Conservation (phyloP, 2,113 vertebrate genomes). For the Corvus moneduloides region DNA sequence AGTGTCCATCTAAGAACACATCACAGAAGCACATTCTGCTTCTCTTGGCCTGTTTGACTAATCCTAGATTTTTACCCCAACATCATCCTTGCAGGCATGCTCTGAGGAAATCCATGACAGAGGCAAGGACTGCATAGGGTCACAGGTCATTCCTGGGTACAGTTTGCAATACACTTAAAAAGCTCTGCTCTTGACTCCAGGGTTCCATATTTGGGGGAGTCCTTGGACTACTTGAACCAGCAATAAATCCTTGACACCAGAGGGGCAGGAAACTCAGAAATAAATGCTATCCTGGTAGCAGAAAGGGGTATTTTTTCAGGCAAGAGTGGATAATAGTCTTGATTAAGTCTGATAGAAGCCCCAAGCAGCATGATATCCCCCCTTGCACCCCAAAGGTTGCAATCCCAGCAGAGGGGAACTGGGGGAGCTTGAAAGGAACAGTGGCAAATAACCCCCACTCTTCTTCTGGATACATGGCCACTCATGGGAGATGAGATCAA, state of each 20-base stretch:
- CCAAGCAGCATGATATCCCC: neutral
- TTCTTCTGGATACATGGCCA: neutral
- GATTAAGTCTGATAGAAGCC: neutral
- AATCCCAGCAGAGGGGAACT: neutral
- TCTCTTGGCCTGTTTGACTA: neutral
- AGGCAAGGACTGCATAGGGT: neutral
- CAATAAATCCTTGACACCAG: neutral
- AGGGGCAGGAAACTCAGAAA: neutral
- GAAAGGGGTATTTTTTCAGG: neutral
- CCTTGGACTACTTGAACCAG: neutral
- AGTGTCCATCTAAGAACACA: neutral
- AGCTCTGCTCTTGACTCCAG: neutral
- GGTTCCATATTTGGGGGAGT: too few relatives aligned
- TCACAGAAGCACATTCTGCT: neutral
- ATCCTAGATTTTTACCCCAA: neutral
- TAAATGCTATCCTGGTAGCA: neutral
- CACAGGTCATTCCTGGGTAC: neutral
- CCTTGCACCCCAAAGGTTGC: neutral
- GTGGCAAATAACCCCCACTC: neutral
- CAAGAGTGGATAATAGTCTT: neutral
- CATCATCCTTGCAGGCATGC: neutral
- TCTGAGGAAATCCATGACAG: neutral
- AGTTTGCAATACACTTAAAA: neutral
- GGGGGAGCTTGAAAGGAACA: neutral
- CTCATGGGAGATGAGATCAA: accelerated